Evolutionary conservation across 1,140 invertebrate species (phyloP).

Genomic region (Scylla paramamosain): DNA sequence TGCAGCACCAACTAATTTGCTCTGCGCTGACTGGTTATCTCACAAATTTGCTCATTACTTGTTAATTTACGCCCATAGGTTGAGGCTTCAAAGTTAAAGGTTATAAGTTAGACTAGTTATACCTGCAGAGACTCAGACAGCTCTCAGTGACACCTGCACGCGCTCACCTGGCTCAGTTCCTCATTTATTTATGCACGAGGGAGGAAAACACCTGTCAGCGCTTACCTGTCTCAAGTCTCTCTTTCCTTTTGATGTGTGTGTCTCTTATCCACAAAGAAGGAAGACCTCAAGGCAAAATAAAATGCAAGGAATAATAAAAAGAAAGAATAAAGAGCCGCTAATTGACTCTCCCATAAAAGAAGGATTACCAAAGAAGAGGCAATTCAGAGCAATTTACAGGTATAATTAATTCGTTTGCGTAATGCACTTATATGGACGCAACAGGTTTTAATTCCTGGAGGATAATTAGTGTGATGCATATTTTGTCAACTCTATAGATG

Average conservation of each 20-base stretch:
- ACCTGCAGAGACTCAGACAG: not conserved
- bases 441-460: not conserved
- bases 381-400: not conserved
- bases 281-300: too few relatives aligned
- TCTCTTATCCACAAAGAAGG: too few relatives aligned
- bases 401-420: not conserved
- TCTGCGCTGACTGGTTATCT: not conserved
- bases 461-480: not conserved
- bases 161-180: not conserved
- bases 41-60: not conserved
- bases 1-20: not conserved
- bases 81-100: not conserved
- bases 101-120: not conserved
- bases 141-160: not conserved
- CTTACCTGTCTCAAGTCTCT: too few relatives aligned
- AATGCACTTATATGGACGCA: not conserved
- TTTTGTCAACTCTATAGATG: not conserved
- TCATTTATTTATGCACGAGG: not conserved
- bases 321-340: too few relatives aligned
- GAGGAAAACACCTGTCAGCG: too few relatives aligned
- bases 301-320: too few relatives aligned
- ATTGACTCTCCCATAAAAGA: too few relatives aligned
- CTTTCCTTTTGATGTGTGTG: too few relatives aligned
- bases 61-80: constrained; percentile 2
- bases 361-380: too few relatives aligned